Conservation (phyloP, 1,140 invertebrate species). For the Dreissena rostriformis region DNA sequence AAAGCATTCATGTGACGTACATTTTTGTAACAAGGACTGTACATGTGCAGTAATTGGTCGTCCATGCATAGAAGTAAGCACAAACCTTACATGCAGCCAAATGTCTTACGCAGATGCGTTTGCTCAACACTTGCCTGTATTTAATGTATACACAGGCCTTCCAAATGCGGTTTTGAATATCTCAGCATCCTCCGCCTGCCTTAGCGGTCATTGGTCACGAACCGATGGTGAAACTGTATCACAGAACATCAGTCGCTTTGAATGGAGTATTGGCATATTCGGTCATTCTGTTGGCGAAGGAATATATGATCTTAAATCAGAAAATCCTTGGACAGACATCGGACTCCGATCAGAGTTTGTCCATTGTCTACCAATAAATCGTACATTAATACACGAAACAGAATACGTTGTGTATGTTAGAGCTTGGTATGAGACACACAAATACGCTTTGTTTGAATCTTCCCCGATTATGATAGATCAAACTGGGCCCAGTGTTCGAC, state of each 20-base stretch:
- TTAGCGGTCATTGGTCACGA: slow-evolving; percentile 47
- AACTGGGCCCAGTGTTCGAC: slow-evolving; percentile 52
- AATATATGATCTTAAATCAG: slow-evolving; percentile 50
- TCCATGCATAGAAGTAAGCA: slow-evolving; percentile 38
- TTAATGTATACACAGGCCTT: slow-evolving; percentile 14
- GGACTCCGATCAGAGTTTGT: slow-evolving; percentile 44
- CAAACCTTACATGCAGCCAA: not conserved
- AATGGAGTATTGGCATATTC: slow-evolving; percentile 63
- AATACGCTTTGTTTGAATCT: slow-evolving; percentile 54
- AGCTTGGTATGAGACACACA: slow-evolving; percentile 56
- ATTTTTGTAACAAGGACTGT: slow-evolving; percentile 65
- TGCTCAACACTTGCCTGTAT: not conserved
- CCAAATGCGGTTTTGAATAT: not conserved
- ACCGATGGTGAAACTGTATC: not conserved
- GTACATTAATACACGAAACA: slow-evolving; percentile 24
- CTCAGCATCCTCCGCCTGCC: slow-evolving; percentile 58
- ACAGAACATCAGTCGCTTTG: slow-evolving; percentile 46
- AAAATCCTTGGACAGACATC: slow-evolving; percentile 62
- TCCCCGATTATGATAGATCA: slow-evolving; percentile 52
- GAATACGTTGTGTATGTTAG: slow-evolving; percentile 63
- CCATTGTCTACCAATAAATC: slow-evolving; percentile 56
- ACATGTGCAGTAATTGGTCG: slow-evolving; percentile 62
- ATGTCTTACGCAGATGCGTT: not conserved
- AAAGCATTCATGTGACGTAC: slow-evolving; percentile 59
- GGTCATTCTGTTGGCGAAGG: slow-evolving; percentile 48